Evolutionary conservation across 2,888 invertebrate species (phyloP).

Genomic region (Melinaea marsaeus): DNA sequence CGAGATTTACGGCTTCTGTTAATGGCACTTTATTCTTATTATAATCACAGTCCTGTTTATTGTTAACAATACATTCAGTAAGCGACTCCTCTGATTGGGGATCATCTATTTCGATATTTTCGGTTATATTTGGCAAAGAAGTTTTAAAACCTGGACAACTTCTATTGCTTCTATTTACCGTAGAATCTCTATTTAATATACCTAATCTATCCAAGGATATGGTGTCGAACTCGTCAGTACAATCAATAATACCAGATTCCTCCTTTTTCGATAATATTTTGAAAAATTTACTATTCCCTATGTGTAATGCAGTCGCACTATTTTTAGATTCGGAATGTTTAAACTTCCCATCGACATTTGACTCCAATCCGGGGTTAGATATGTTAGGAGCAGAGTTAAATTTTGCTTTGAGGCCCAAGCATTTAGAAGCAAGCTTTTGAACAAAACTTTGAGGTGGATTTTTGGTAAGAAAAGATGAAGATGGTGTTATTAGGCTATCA

Average conservation of each 20-base stretch:
- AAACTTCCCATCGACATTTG: slow-evolving; percentile 56
- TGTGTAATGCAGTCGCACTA: slow-evolving; percentile 57
- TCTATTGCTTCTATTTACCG: slow-evolving; percentile 69
- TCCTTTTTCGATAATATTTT: slow-evolving; percentile 70
- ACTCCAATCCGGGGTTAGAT: slow-evolving; percentile 57
- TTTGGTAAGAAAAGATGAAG: slow-evolving; percentile 69
- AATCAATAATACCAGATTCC: slow-evolving; percentile 66
- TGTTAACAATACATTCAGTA: slow-evolving; percentile 46
- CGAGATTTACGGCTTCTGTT: slow-evolving; percentile 53
- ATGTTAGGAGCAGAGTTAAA: slow-evolving; percentile 75
- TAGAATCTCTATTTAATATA: slow-evolving; percentile 64
- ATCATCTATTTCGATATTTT: slow-evolving; percentile 67
- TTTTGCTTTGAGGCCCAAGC: slow-evolving; percentile 72
- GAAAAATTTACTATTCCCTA: slow-evolving; percentile 74
- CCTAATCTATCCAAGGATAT: slow-evolving; percentile 69
- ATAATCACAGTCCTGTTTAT: slow-evolving; percentile 45
- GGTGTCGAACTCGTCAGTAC: slow-evolving; percentile 72
- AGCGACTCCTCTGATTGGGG: slow-evolving; percentile 49
- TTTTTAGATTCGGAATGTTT: slow-evolving; percentile 54
- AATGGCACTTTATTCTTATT: slow-evolving; percentile 33
- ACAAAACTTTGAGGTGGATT: slow-evolving; percentile 70
- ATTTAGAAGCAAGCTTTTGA: slow-evolving; percentile 75
- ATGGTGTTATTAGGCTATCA: slow-evolving; percentile 65
- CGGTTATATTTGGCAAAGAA: slow-evolving; percentile 70
- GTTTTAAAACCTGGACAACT: slow-evolving; percentile 73